phyloP scores from a whole-genome alignment of 2,797 vertebrate genomes.

The Anisognathus igniventris region DNA sequence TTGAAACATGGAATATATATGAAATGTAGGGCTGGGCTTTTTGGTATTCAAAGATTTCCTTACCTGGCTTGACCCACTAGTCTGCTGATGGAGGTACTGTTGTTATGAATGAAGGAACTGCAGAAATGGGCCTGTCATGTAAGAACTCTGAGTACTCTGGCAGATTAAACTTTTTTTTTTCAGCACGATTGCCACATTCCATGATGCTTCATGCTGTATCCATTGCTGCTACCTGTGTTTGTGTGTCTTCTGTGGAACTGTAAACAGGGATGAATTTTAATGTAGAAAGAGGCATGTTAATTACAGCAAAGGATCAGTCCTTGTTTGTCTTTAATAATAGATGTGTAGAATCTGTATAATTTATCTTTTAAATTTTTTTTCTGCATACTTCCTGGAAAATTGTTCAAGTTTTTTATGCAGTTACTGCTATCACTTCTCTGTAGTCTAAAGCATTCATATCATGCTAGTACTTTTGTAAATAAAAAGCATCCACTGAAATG shows the following conservation, averaged over 20 bases:
- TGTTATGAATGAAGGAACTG: not conserved
- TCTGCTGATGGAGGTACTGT: not conserved
- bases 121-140: not conserved
- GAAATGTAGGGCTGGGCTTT: not conserved
- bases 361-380: not conserved
- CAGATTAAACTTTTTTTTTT: not conserved
- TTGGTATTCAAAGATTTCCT: not conserved
- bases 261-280: not conserved
- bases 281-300: not conserved
- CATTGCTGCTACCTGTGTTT: not conserved
- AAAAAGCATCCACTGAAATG: not conserved
- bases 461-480: not conserved
- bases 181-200: fast-evolving
- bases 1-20: not conserved
- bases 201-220: not conserved
- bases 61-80: not conserved
- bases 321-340: not conserved
- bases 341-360: not conserved
- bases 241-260: not conserved
- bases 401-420: not conserved
- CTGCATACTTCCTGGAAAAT: not conserved
- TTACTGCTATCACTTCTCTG: not conserved
- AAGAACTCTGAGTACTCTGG: not conserved
- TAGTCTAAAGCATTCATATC: not conserved
- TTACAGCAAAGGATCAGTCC: not conserved